A percentile compares a stretch with the other conserved stretches of the same genome.
Evolutionary conservation across 1,140 invertebrate species (phyloP).

Genomic region (Eupeodes corollae): DNA sequence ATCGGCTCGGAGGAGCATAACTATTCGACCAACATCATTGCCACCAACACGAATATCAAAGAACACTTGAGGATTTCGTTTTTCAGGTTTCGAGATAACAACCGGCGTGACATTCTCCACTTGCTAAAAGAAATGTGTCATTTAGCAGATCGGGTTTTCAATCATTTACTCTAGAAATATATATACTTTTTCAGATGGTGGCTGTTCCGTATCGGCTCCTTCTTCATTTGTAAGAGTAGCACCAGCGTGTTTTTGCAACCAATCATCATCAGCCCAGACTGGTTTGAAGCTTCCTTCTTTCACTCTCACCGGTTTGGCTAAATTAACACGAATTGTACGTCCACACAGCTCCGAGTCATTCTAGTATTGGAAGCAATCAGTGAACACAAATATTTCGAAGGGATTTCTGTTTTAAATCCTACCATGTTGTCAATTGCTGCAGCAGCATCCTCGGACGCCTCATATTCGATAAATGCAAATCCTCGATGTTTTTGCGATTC

Average conservation of each 20-base stretch:
- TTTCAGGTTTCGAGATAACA: constrained; percentile 44
- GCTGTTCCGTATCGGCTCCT: constrained; percentile 29
- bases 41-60: constrained; percentile 82
- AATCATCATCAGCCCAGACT: constrained; percentile 95
- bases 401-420: constrained; percentile 11
- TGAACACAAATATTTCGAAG: no score
- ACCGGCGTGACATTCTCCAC: constrained; percentile 13
- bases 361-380: constrained; percentile 52
- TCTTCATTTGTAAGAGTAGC: constrained; percentile 57
- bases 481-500: constrained; percentile 94
- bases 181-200: not conserved
- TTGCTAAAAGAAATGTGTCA: not conserved
- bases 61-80: constrained; percentile 83
- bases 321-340: constrained; percentile 89
- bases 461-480: constrained; percentile 98
- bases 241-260: constrained; percentile 90
- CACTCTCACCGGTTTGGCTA: constrained; percentile 91
- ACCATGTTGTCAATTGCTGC: constrained; percentile 99
- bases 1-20: constrained; percentile 79
- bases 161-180: not conserved
- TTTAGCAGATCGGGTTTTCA: not conserved
- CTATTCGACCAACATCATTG: constrained; percentile 71
- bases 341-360: constrained; percentile 98
- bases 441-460: constrained; percentile 84
- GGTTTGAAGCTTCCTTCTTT: constrained; percentile 89